These are phyloP conservation scores for Sphaeridia pumilis DNA, from an alignment of 2,888 invertebrate species.

Conservation along the genomic window DNA sequence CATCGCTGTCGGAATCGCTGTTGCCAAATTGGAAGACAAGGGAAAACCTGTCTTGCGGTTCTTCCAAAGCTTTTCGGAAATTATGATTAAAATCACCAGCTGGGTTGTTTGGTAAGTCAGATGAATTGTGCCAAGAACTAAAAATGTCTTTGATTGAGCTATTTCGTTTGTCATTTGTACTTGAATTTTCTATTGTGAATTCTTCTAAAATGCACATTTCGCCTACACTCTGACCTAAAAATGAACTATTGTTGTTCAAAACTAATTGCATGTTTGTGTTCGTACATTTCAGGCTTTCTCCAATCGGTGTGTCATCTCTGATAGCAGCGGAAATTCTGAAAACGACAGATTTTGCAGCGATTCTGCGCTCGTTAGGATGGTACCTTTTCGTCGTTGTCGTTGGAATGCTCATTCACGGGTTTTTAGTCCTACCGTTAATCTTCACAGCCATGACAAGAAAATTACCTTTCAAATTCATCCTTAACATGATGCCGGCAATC, in stretches of 20 bases:
- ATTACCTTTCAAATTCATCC: conserved; percentile 68
- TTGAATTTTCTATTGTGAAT: no score
- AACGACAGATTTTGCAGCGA: conserved; percentile 70
- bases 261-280: no score
- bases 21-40: conserved; percentile 73
- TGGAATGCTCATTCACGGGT: conserved; percentile 80
- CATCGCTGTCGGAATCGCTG: conserved; percentile 74
- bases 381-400: conserved; percentile 84
- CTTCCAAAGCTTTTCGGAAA: conserved; percentile 75
- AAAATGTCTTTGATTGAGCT: no score
- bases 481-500: conserved; percentile 78
- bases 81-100: conserved; percentile 91
- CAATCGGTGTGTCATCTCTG: conserved; percentile 75
- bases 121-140: no score
- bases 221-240: no score
- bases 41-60: conserved; percentile 73
- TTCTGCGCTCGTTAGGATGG: conserved; percentile 75
- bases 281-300: conserved; percentile 67
- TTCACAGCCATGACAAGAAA: conserved; percentile 70
- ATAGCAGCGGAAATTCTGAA: conserved; percentile 83
- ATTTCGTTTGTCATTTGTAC: no score
- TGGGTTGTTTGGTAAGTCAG: conserved; percentile 85
- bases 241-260: no score
- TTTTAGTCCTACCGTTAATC: conserved; percentile 73
- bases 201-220: no score